Conservation (phyloP, 2,797 vertebrate genomes). For the Notolabrus celidotus region DNA sequence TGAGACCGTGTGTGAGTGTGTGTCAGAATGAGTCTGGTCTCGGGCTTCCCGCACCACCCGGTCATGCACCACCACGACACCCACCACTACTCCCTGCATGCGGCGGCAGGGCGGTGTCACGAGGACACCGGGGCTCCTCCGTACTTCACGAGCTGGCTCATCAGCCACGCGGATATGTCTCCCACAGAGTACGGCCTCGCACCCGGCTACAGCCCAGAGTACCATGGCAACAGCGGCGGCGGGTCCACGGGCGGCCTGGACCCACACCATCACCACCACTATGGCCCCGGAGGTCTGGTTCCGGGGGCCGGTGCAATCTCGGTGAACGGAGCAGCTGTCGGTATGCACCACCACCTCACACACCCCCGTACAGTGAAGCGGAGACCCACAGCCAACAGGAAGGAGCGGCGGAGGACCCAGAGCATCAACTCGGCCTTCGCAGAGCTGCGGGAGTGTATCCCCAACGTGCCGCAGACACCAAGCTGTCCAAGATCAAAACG, state of each 20-base stretch:
- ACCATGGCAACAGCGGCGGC: conserved; percentile 67
- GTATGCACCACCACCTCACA: conserved; percentile 85
- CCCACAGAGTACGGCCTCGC: conserved; percentile 91
- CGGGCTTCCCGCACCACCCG: conserved; percentile 96
- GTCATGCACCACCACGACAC: conserved; percentile 96
- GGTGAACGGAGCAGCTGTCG: conserved; percentile 65
- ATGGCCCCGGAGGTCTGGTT: conserved; percentile 66
- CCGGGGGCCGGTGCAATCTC: conserved; percentile 55
- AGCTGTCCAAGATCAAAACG: conserved; percentile 98
- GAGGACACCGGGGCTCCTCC: conserved; percentile 89
- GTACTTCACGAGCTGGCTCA: conserved; percentile 98
- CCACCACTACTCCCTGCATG: conserved; percentile 89
- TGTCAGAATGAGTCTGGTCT: conserved; percentile 93
- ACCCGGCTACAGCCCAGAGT: conserved; percentile 79
- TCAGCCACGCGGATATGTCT: conserved; percentile 97
- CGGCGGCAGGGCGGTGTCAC: conserved; percentile 91
- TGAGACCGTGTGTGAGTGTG: not conserved
- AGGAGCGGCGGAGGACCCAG: conserved; percentile 97
- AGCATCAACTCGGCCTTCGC: conserved; percentile 99
- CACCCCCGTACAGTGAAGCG: conserved; percentile 94
- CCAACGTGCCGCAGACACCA: conserved; percentile 98
- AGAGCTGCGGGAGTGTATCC: conserved; percentile 97
- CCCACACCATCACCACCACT: conserved; percentile 73
- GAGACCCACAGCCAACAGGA: conserved; percentile 96
- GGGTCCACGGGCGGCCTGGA: conserved; percentile 62